Evolutionary conservation across 2,797 vertebrate genomes (phyloP), one percentile per base, ranked within the genome.

Genomic region (Pangasius krempfi): DNA sequence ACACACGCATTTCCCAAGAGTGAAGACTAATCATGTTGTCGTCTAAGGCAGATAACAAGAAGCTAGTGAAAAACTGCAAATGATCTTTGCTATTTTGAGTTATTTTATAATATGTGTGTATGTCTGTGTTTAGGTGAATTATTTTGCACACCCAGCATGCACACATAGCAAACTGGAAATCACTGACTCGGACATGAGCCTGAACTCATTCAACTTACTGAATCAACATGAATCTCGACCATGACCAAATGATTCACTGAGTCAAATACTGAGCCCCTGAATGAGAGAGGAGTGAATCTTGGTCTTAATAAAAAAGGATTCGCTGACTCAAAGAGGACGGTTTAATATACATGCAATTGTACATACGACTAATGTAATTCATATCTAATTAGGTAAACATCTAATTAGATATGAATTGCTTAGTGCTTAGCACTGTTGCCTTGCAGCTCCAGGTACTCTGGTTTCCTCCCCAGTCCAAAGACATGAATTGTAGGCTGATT

Each of bases 81-180:
- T 50, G 62, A 84, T 84, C n/a, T 33, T 30, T 70, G 44, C 62
- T 84, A 84, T 70, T 84, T 52, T 12, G n/a, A 84, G 44, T 33
- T 84, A 66, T 66, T 30, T 40, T 37, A 12, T 27, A 16, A 14
- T 16, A 27, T 30, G 3, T 1, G 8, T 1, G 16, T 44, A 9
- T 70, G 27, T 70, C 27, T 3, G 12, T 33, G 40, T 12, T 66
- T 50, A 20, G 27, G 50, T 2, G 4, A 20, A 47, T 5, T 83
- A 47, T n/a, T 66, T 64, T 62, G 50, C 14, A 22, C 27, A 30
- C 37, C 13, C 20, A 78, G 52, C 8, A 37, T 37, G 20, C 54
- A 40, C 54, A 81, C 18, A 40, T 10, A 81, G 30, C 44, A 22
- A 50, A 50, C 16, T 30, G 10, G 5, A 33, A 70, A 52, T 68